Percentiles rank a stretch among this genome's conserved stretches.
These are phyloP conservation scores for Parelbella ahira DNA, from an alignment of 2,888 invertebrate species.

Conservation along the genomic window DNA sequence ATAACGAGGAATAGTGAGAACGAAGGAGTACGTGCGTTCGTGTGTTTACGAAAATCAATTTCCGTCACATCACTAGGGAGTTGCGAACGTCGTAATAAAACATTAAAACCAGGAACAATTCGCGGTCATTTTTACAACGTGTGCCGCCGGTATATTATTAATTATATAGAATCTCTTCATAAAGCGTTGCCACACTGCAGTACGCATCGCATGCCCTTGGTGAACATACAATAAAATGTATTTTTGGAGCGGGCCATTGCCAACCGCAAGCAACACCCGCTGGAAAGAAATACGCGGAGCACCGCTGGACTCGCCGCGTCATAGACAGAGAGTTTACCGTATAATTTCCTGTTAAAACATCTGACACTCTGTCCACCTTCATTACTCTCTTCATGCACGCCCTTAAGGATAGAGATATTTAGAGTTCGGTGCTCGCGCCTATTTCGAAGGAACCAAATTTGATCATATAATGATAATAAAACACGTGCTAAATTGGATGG, in stretches of 20 bases:
- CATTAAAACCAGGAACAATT: conserved; percentile 44
- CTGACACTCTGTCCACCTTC: too few species aligned
- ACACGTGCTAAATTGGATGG: too few species aligned
- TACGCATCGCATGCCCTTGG: conserved; percentile 61
- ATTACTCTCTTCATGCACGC: too few species aligned
- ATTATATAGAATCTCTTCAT: conserved; percentile 62
- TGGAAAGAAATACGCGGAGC: conserved; percentile 55
- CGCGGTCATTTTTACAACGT: conserved; percentile 54
- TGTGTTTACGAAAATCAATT: too few species aligned
- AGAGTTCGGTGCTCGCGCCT: too few species aligned
- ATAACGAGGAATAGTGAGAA: too few species aligned
- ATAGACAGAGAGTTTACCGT: not conserved
- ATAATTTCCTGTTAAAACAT: too few species aligned
- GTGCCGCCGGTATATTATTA: conserved; percentile 47
- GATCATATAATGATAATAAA: too few species aligned
- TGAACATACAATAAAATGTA: conserved; percentile 72
- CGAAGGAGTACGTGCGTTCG: too few species aligned
- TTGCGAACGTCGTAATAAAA: conserved; percentile 36
- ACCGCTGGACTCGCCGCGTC: conserved; percentile 35
- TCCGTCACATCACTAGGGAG: too few species aligned
- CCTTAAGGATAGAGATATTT: too few species aligned
- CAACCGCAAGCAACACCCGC: conserved; percentile 66
- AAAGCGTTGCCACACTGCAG: conserved; percentile 37
- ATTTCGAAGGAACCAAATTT: too few species aligned
- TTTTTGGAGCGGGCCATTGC: conserved; percentile 73